Percentiles rank a stretch among this genome's conserved stretches.
phyloP scores from a whole-genome alignment of 2,797 vertebrate genomes.

The Rhinogobio ventralis region DNA sequence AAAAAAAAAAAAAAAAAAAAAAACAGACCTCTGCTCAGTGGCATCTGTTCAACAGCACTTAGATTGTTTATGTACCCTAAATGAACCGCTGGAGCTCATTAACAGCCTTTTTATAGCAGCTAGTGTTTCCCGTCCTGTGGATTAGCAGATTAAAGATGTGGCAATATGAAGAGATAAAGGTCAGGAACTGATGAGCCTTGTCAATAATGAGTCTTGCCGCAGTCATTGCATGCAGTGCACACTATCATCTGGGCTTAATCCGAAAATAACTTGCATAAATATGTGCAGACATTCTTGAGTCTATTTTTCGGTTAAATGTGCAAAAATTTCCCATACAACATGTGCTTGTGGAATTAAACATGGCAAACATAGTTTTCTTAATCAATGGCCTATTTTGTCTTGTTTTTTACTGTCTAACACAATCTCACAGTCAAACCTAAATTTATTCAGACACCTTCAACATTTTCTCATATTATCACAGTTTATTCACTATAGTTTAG shows the following conservation, averaged over 20 bases:
- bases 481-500: too few species aligned
- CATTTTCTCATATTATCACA: too few species aligned
- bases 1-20: conserved; percentile 22
- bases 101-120: conserved; percentile 17
- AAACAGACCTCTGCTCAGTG: conserved; percentile 42
- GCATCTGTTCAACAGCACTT: conserved; percentile 44
- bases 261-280: conserved; percentile 16
- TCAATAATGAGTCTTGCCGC: conserved; percentile 39
- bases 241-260: neutral
- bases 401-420: neutral
- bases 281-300: neutral
- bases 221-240: conserved; percentile 17
- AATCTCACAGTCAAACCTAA: too few species aligned
- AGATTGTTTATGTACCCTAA: conserved; percentile 36
- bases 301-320: neutral
- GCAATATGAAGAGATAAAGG: conserved; percentile 32
- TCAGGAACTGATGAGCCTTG: conserved; percentile 46
- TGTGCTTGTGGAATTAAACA: neutral
- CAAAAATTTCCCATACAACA: neutral
- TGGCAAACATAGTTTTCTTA: neutral
- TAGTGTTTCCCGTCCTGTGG: conserved; percentile 24
- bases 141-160: conserved; percentile 49
- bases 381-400: neutral
- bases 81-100: conserved; percentile 40
- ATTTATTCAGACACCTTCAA: too few species aligned